phyloP scores from a whole-genome alignment of 2,888 invertebrate species.

The Agrenia bidenticulata region DNA sequence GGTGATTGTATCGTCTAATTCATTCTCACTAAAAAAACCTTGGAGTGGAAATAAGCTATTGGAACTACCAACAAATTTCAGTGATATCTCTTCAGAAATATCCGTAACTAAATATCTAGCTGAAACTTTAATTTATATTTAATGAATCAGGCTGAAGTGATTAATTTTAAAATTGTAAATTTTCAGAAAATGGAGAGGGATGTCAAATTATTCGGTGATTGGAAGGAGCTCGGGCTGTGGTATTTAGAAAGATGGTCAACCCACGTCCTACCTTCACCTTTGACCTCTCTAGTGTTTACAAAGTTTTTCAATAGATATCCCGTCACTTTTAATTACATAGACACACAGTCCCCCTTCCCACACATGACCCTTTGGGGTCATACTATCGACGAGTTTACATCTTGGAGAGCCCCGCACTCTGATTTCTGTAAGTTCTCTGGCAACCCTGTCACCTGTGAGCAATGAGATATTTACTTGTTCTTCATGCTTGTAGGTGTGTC shows the following conservation, averaged over 20 bases:
- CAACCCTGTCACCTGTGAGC: no score
- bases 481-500: background rate
- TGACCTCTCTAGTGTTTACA: constrained; percentile 2
- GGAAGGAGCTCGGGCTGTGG: constrained; percentile 4
- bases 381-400: constrained; percentile 12
- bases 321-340: background rate
- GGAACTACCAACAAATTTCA: constrained; percentile 4
- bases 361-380: constrained; percentile 18
- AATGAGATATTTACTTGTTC: no score
- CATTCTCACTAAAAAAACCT: no score
- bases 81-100: constrained; percentile 8
- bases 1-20: background rate
- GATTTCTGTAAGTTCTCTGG: constrained; percentile 7
- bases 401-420: background rate
- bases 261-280: background rate
- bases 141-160: no score
- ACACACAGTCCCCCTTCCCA: constrained; percentile 7
- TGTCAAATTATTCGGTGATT: background rate
- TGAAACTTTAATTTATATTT: no score
- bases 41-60: background rate
- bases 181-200: background rate
- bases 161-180: background rate
- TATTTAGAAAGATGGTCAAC: background rate
- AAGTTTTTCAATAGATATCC: constrained; percentile 1
- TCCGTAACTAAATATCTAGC: no score